These are phyloP conservation scores for Brachionus koreanus DNA, from an alignment of 1,140 invertebrate genomes.

Conservation along the genomic window DNA sequence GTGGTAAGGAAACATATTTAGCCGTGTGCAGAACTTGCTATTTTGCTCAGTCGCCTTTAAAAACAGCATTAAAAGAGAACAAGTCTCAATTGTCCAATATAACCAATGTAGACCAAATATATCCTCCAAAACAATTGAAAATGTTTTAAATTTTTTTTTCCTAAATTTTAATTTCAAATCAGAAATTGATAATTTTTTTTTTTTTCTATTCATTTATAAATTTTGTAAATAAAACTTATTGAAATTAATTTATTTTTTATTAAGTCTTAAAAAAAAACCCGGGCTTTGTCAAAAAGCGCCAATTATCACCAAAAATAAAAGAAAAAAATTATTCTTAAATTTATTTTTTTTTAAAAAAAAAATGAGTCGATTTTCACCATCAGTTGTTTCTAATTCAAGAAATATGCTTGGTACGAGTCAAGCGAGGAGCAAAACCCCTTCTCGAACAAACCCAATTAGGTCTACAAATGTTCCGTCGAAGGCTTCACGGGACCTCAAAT, in stretches of 20 bases:
- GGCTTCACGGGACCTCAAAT: not conserved
- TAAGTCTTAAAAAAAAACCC: not conserved
- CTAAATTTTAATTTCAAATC: not conserved
- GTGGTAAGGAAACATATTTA: slow-evolving; percentile 65
- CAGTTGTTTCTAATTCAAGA: not conserved
- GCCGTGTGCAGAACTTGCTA: slow-evolving; percentile 65
- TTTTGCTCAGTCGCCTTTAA: not conserved
- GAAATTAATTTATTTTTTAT: not conserved
- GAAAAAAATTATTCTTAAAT: not conserved
- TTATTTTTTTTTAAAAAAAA: not conserved
- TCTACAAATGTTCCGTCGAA: not conserved
- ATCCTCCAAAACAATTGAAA: not conserved
- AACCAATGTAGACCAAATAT: slow-evolving; percentile 17
- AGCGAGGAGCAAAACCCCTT: not conserved
- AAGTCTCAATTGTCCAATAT: slow-evolving; percentile 1
- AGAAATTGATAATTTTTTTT: not conserved
- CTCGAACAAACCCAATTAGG: not conserved
- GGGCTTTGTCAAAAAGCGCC: not conserved
- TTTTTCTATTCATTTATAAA: not conserved
- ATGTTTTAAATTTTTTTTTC: not conserved
- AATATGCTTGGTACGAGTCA: not conserved
- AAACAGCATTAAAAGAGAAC: not conserved
- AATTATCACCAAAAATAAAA: not conserved
- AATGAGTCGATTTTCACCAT: not conserved
- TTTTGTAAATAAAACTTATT: not conserved